A percentile compares a stretch with the other conserved stretches of the same genome.
These are phyloP conservation scores for Australoheros scitulus DNA, from an alignment of 2,113 vertebrate genomes.

Conservation along the genomic window DNA sequence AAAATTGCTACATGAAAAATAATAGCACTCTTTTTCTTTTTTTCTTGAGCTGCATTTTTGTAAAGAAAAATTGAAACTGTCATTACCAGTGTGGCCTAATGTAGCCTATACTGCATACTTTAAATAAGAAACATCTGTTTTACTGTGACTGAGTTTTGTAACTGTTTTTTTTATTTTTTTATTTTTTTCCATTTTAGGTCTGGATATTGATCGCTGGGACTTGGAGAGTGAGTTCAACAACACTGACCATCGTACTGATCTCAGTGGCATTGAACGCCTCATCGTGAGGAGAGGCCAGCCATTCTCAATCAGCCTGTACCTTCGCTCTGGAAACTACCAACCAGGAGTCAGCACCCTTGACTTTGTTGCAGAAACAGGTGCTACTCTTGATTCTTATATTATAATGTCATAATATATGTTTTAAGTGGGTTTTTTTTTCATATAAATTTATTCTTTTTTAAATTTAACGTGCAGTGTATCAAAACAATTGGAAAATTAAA, in stretches of 20 bases:
- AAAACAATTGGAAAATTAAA: background rate
- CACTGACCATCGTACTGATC: conserved; percentile 82
- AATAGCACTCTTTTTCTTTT: background rate
- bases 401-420: background rate
- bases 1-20: background rate
- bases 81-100: background rate
- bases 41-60: background rate
- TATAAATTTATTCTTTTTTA: background rate
- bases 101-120: background rate
- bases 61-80: background rate
- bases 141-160: background rate
- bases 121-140: too few relatives aligned
- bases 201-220: conserved; percentile 83
- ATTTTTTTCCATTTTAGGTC: conserved; percentile 67
- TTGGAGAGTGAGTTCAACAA: conserved; percentile 86
- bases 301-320: conserved; percentile 85
- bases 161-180: background rate
- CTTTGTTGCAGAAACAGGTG: conserved; percentile 85
- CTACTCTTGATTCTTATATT: background rate
- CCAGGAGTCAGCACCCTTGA: conserved; percentile 80
- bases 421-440: background rate
- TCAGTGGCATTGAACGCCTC: conserved; percentile 80
- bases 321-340: conserved; percentile 81
- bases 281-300: conserved; percentile 88
- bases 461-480: background rate